These are phyloP conservation scores for Geodia barretti DNA, from an alignment of 37 sponge, comb jelly and placozoan genomes.

Conservation along the genomic window DNA sequence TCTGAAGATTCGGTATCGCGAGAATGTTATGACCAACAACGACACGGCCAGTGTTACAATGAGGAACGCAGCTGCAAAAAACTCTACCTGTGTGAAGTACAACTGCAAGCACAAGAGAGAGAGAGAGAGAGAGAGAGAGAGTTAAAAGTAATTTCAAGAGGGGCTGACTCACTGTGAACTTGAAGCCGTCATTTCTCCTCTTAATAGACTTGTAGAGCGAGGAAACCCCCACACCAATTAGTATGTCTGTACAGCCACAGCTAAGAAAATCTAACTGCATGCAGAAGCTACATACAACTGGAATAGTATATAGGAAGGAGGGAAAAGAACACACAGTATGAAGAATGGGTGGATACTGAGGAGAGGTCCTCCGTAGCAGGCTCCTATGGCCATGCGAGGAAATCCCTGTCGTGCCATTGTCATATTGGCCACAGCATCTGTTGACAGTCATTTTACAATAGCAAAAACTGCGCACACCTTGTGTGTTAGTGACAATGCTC, in stretches of 20 bases:
- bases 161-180: slow-evolving; percentile 8
- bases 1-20: slow-evolving; percentile 71
- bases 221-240: slow-evolving; percentile 88
- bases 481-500: not conserved
- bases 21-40: slow-evolving; percentile 52
- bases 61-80: slow-evolving; percentile 83
- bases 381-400: slow-evolving; percentile 96
- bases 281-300: no score
- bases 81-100: slow-evolving; percentile 77
- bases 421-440: slow-evolving; percentile 93
- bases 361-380: slow-evolving; percentile 96
- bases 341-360: slow-evolving; percentile 78
- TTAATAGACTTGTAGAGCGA: slow-evolving; percentile 52
- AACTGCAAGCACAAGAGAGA: slow-evolving; percentile 40
- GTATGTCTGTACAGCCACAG: slow-evolving; percentile 73
- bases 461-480: not conserved
- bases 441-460: not conserved
- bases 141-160: not conserved
- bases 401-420: slow-evolving; percentile 97
- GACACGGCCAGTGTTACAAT: slow-evolving; percentile 65
- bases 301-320: not conserved
- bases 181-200: not conserved
- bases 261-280: not conserved
- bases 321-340: not conserved
- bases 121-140: not conserved